Evolutionary conservation across 2,113 vertebrate species (phyloP).

Genomic region (Pseudopodoces humilis): DNA sequence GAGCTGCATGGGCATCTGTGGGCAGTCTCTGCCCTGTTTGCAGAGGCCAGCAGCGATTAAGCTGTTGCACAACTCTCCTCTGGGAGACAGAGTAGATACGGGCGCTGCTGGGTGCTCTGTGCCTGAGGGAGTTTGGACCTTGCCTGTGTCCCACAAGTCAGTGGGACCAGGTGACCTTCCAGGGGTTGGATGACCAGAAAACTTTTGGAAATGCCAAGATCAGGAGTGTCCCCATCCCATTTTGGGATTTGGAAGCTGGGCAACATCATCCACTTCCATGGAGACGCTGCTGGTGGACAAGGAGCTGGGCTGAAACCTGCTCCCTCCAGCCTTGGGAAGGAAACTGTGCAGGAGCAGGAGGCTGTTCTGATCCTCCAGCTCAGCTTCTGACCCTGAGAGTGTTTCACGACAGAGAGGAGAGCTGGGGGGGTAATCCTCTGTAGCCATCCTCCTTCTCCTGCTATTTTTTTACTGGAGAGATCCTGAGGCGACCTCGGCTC

Average conservation of each 20-base stretch:
- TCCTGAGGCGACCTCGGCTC: background rate
- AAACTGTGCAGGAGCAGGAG: background rate
- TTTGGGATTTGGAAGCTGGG: background rate
- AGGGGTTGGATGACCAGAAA: background rate
- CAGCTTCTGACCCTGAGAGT: background rate
- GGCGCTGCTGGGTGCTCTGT: background rate
- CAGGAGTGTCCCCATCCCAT: background rate
- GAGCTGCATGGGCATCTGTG: background rate
- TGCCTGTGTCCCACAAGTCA: background rate
- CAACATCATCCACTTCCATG: background rate
- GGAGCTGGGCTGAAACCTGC: background rate
- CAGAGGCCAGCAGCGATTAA: background rate
- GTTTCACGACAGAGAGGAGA: background rate
- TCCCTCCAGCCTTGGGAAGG: accelerated
- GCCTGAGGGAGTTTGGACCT: background rate
- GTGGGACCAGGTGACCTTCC: background rate
- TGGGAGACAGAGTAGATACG: accelerated
- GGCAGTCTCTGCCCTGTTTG: background rate
- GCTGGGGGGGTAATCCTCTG: accelerated
- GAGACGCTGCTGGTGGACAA: background rate
- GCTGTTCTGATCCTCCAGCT: background rate
- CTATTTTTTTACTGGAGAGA: background rate
- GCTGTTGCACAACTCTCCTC: background rate
- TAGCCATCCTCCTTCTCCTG: background rate
- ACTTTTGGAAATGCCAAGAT: background rate